phyloP scores from a whole-genome alignment of 2,888 invertebrate genomes.

The Fabriciana adippe region DNA sequence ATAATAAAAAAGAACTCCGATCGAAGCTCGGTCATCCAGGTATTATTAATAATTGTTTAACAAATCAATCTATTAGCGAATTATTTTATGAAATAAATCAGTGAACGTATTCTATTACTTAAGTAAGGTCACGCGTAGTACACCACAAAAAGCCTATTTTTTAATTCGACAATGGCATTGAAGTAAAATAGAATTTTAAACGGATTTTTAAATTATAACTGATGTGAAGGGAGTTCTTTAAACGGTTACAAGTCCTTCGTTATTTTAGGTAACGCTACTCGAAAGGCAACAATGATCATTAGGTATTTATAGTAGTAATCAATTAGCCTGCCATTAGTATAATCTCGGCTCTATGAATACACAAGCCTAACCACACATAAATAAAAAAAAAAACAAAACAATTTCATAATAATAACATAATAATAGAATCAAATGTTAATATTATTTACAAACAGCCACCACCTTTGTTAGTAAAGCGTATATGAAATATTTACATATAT shows the following conservation, averaged over 20 bases:
- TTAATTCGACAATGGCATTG: constrained; percentile 61
- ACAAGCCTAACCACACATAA: constrained; percentile 52
- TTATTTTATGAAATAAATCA: constrained; percentile 38
- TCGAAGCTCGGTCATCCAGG: too few species aligned
- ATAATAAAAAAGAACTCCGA: too few species aligned
- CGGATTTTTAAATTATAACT: constrained; percentile 29
- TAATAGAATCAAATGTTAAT: constrained; percentile 34
- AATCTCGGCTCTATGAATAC: constrained; percentile 60
- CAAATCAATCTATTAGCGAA: constrained; percentile 18
- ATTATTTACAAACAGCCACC: constrained; percentile 58
- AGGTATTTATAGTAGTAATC: neutral
- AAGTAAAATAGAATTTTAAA: constrained; percentile 47
- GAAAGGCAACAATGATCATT: constrained; percentile 9
- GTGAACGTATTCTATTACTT: constrained; percentile 53
- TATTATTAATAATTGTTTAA: neutral
- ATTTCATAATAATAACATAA: constrained; percentile 48
- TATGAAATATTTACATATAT: constrained; percentile 32
- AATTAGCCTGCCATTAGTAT: neutral
- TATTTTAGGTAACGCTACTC: constrained; percentile 31
- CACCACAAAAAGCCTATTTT: constrained; percentile 55
- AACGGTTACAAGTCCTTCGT: constrained; percentile 26
- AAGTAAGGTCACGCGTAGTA: constrained; percentile 53
- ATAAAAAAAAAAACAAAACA: constrained; percentile 42
- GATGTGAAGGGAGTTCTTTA: constrained; percentile 44
- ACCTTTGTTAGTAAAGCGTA: constrained; percentile 65